Evolutionary conservation across 2,113 vertebrate genomes (phyloP).

Genomic region (Indicator maculatus): DNA sequence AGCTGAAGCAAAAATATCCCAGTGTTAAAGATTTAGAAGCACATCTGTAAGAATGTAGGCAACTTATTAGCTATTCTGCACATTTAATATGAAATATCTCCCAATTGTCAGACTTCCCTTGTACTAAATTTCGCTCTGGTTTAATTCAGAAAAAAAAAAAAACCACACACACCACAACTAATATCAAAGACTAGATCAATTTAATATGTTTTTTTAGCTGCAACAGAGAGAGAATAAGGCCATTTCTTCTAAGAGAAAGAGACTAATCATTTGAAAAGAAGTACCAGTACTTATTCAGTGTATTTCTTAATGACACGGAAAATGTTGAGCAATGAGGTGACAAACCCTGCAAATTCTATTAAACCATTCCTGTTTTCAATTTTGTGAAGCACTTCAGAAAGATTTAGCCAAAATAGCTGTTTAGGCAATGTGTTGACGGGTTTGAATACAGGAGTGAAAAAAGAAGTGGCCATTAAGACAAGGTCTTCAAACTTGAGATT

Average conservation of each 20-base stretch:
- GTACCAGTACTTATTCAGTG: not conserved
- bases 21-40: not conserved
- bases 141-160: not conserved
- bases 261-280: not conserved
- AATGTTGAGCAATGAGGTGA: slow-evolving; percentile 27
- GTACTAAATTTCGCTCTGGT: not conserved
- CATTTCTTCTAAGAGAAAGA: not conserved
- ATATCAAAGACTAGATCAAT: not conserved
- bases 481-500: not conserved
- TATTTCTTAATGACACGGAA: slow-evolving; percentile 20
- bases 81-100: not conserved
- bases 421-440: not conserved
- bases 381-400: not conserved
- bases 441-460: not conserved
- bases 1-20: not conserved
- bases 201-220: not conserved
- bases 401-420: not conserved
- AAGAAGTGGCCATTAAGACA: not conserved
- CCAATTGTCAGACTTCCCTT: not conserved
- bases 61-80: not conserved
- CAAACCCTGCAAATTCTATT: not conserved
- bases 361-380: not conserved
- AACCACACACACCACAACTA: not conserved
- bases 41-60: not conserved
- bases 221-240: not conserved